Percentiles rank a stretch among this genome's conserved stretches.
These are phyloP conservation scores for Neolamprologus devosi DNA, from an alignment of 2,113 vertebrate genomes.

Conservation along the genomic window DNA sequence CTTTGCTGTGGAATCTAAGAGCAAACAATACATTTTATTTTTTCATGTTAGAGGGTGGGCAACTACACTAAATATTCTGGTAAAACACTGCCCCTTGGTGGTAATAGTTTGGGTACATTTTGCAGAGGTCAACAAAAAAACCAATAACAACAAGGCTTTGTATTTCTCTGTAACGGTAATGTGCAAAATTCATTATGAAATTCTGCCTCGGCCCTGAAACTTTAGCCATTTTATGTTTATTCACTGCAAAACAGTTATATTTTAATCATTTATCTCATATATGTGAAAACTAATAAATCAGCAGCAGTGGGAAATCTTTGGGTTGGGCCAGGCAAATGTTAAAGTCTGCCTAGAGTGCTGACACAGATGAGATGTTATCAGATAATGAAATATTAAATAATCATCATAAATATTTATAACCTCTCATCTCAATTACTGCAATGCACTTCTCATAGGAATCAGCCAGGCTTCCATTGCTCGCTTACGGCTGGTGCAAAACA, in stretches of 20 bases:
- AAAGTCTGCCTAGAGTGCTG: background rate
- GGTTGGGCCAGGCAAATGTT: background rate
- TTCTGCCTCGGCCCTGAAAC: background rate
- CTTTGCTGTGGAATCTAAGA: background rate
- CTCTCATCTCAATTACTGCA: background rate
- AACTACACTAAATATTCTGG: background rate
- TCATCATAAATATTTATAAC: background rate
- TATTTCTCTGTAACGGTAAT: background rate
- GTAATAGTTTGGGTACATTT: background rate
- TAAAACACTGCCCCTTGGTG: background rate
- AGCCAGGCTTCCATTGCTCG: background rate
- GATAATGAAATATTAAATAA: background rate
- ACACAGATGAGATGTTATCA: background rate
- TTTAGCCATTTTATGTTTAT: background rate
- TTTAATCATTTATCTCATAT: background rate
- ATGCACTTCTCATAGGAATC: background rate
- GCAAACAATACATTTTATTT: background rate
- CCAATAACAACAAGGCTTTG: rapidly evolving
- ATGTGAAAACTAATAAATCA: background rate
- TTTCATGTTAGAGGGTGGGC: background rate
- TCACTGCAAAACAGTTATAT: background rate
- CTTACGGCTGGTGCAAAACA: background rate
- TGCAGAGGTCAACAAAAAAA: background rate
- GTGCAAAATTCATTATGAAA: background rate
- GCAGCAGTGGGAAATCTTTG: background rate